phyloP scores from a whole-genome alignment of 2,113 vertebrate genomes.

The Halichoerus grypus region DNA sequence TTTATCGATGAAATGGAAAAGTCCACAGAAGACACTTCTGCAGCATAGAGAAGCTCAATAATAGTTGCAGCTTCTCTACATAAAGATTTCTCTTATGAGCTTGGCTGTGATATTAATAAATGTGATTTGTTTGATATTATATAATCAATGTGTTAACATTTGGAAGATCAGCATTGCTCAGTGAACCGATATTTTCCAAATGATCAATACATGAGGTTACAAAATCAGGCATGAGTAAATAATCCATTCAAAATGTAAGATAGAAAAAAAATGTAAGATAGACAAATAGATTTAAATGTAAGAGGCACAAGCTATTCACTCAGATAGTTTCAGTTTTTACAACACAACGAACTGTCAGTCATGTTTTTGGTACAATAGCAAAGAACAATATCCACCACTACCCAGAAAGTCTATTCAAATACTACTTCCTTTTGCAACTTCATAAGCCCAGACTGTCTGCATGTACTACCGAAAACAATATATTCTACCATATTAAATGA shows the following conservation, averaged over 20 bases:
- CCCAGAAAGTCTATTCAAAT: constrained; percentile 1
- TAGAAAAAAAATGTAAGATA: not conserved
- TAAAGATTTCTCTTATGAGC: not conserved
- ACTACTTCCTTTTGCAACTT: not conserved
- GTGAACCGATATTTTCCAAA: constrained; percentile 44
- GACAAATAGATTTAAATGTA: not conserved
- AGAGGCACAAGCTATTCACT: not conserved
- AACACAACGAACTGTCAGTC: not conserved
- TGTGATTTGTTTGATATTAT: not conserved
- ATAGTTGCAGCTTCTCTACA: not conserved
- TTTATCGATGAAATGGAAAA: not conserved
- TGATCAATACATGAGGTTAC: not conserved
- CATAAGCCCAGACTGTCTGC: not conserved
- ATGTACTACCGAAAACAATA: not conserved
- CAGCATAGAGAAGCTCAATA: not conserved
- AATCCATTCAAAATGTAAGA: not conserved
- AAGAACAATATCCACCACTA: not conserved
- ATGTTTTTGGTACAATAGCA: not conserved
- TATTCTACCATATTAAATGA: not conserved
- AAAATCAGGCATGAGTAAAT: not conserved
- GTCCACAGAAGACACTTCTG: not conserved
- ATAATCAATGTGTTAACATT: constrained; percentile 38
- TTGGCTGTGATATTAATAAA: not conserved
- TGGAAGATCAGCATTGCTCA: not conserved
- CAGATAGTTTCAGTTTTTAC: not conserved